These are phyloP conservation scores for Cheracebus regulus DNA, from an alignment of 2,797 vertebrate species.

Conservation along the genomic window DNA sequence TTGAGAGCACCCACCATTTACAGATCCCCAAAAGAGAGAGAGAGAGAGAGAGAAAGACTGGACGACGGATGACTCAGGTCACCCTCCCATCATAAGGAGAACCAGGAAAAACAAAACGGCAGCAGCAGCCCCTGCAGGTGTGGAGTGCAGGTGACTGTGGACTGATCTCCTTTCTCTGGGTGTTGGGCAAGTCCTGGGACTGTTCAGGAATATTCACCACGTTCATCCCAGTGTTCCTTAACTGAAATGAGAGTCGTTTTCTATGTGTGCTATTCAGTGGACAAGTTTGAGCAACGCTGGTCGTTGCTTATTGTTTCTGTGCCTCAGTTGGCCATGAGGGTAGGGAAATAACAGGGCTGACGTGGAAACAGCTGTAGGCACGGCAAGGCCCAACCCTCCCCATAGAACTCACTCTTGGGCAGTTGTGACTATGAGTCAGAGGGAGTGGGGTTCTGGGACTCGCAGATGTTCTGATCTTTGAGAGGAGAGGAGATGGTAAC, in stretches of 20 bases:
- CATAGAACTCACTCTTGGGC: rapidly evolving
- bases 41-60: not conserved
- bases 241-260: not conserved
- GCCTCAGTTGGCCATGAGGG: not conserved
- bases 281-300: not conserved
- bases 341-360: not conserved
- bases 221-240: not conserved
- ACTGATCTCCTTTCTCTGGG: too few species aligned
- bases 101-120: not conserved
- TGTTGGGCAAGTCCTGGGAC: not conserved
- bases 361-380: not conserved
- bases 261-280: not conserved
- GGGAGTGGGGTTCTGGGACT: not conserved
- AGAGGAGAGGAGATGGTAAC: not conserved
- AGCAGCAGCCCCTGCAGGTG: not conserved
- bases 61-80: not conserved
- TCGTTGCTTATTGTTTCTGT: too few species aligned
- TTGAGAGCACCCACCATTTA: not conserved
- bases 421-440: not conserved
- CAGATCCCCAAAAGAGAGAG: not conserved
- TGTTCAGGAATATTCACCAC: rapidly evolving
- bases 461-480: not conserved
- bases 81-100: not conserved
- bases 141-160: not conserved
- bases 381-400: rapidly evolving